phyloP scores from a whole-genome alignment of 2,797 vertebrate genomes.

The Anomalospiza imberbis region DNA sequence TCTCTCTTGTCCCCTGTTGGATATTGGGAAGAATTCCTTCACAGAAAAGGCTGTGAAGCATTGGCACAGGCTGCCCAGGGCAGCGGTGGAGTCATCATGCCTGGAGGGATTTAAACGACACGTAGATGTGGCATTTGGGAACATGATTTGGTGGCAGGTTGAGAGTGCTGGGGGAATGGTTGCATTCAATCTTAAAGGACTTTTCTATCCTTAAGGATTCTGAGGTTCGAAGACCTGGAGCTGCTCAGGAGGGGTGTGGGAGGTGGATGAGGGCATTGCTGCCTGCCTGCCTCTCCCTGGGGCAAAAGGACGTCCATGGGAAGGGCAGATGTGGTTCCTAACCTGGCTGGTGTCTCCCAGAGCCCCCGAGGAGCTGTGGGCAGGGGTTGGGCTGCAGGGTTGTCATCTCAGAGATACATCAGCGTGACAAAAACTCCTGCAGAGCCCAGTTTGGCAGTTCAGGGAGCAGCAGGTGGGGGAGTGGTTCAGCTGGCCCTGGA shows the following conservation, averaged over 20 bases:
- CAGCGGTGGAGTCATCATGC: not conserved
- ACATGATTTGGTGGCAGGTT: fast-evolving
- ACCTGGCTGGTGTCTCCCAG: not conserved
- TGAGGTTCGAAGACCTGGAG: not conserved
- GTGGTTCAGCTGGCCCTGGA: not conserved
- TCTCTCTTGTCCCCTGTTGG: not conserved
- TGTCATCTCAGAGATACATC: not conserved
- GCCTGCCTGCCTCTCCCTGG: not conserved
- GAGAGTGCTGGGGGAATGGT: not conserved
- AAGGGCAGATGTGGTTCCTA: not conserved
- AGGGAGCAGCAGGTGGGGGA: not conserved
- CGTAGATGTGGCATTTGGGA: not conserved
- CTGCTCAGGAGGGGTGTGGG: not conserved
- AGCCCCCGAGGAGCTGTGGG: not conserved
- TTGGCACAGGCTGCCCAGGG: not conserved
- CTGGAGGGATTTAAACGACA: not conserved
- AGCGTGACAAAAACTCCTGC: not conserved
- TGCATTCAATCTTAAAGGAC: not conserved
- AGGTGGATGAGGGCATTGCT: not conserved
- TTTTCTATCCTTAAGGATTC: not conserved
- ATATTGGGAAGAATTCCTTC: not conserved
- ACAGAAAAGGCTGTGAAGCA: not conserved
- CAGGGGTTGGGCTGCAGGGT: not conserved
- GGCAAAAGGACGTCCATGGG: fast-evolving
- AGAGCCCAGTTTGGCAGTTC: not conserved